These are phyloP conservation scores for Triplophysa rosa DNA, from an alignment of 2,113 vertebrate genomes.

Conservation along the genomic window DNA sequence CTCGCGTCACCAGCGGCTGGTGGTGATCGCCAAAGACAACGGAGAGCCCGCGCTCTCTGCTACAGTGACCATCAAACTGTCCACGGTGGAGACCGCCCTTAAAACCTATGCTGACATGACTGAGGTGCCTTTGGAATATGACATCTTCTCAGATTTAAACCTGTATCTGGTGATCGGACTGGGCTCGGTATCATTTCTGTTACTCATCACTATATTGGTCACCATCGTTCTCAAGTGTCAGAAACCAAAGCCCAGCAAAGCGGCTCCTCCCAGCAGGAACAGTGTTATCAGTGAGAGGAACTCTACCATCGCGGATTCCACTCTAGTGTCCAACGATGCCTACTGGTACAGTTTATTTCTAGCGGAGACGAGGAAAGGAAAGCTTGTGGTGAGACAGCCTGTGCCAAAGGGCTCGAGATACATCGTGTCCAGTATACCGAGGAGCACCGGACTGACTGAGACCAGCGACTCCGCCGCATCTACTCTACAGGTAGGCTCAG, in stretches of 20 bases:
- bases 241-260: conserved; percentile 49
- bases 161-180: conserved; percentile 65
- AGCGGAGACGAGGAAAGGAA: conserved; percentile 61
- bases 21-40: conserved; percentile 70
- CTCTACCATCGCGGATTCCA: conserved; percentile 59
- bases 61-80: conserved; percentile 74
- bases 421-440: conserved; percentile 60
- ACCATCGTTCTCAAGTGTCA: conserved; percentile 60
- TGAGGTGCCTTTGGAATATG: conserved; percentile 66
- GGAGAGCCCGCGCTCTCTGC: conserved; percentile 77
- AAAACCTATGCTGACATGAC: conserved; percentile 74
- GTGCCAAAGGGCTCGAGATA: conserved; percentile 57
- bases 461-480: conserved; percentile 58
- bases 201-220: conserved; percentile 75
- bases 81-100: conserved; percentile 76
- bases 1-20: conserved; percentile 61
- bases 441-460: conserved; percentile 55
- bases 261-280: conserved; percentile 54
- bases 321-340: conserved; percentile 61
- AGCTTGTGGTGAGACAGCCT: conserved; percentile 59
- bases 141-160: conserved; percentile 61
- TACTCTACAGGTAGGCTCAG: conserved; percentile 49
- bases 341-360: conserved; percentile 64
- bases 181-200: conserved; percentile 75
- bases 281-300: conserved; percentile 60